Conservation (phyloP, 2,113 vertebrate genomes). For the Callopanchax toddi region DNA sequence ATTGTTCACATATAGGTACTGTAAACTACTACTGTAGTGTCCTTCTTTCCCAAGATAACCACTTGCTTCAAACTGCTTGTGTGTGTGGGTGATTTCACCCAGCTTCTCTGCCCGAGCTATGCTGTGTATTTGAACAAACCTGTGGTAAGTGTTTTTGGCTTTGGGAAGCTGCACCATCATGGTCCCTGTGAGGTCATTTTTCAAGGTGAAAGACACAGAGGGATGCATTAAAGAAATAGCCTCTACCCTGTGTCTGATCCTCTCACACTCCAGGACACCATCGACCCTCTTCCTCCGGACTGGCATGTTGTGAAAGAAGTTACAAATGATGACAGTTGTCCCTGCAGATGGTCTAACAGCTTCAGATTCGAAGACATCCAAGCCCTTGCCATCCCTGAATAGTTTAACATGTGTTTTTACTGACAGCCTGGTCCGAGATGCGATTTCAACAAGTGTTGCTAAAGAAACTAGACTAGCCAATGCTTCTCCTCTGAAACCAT, state of each 20-base stretch:
- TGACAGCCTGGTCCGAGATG: slow-evolving; percentile 82
- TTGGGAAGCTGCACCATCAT: slow-evolving; percentile 92
- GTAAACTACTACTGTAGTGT: slow-evolving; percentile 92
- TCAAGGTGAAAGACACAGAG: slow-evolving; percentile 90
- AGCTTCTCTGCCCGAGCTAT: slow-evolving; percentile 86
- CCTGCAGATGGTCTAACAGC: slow-evolving; percentile 84
- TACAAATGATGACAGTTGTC: slow-evolving; percentile 88
- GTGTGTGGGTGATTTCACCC: slow-evolving; percentile 81
- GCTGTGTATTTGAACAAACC: slow-evolving; percentile 94
- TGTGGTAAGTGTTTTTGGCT: slow-evolving; percentile 84
- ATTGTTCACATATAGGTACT: slow-evolving; percentile 91
- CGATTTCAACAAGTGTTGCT: slow-evolving; percentile 88
- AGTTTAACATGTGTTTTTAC: slow-evolving; percentile 87
- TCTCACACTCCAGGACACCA: slow-evolving; percentile 87
- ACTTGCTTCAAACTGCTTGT: slow-evolving; percentile 81
- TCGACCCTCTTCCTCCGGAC: slow-evolving; percentile 90
- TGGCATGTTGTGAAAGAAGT: slow-evolving; percentile 90
- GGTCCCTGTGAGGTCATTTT: slow-evolving; percentile 85
- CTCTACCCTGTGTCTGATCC: slow-evolving; percentile 88
- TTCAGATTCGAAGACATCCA: slow-evolving; percentile 83
- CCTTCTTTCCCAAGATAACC: slow-evolving; percentile 90
- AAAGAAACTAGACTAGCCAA: slow-evolving; percentile 88
- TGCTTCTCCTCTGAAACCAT: slow-evolving; percentile 94
- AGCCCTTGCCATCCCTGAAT: slow-evolving; percentile 85
- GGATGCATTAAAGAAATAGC: slow-evolving; percentile 91